These are phyloP conservation scores for Ceratina calcarata DNA, from an alignment of 1,140 invertebrate species.

Conservation along the genomic window DNA sequence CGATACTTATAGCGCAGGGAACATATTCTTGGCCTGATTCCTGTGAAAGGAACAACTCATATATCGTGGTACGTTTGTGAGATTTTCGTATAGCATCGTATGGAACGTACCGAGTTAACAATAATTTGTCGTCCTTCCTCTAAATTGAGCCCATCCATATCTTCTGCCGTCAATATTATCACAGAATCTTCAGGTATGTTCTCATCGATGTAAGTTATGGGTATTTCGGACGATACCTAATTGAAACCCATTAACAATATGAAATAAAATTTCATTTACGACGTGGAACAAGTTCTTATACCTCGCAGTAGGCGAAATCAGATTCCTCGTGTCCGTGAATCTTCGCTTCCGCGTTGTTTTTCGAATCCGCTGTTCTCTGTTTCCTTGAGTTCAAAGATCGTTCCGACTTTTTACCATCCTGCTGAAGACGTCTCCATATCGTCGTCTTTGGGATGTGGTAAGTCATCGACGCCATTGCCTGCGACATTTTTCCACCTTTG, in stretches of 20 bases:
- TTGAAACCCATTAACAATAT: constrained; percentile 18
- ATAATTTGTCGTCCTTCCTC: constrained; percentile 73
- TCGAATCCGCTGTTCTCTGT: constrained; percentile 19
- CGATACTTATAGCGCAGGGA: constrained; percentile 66
- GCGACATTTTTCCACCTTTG: constrained; percentile 82
- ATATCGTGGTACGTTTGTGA: constrained; percentile 20
- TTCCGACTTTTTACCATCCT: constrained; percentile 67
- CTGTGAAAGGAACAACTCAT: constrained; percentile 53
- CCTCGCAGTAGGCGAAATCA: constrained; percentile 71
- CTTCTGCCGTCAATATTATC: constrained; percentile 76
- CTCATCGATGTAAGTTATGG: constrained; percentile 78
- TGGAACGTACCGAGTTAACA: constrained; percentile 69
- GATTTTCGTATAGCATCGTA: neutral
- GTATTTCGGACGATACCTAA: constrained; percentile 71
- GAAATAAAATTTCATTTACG: constrained; percentile 1
- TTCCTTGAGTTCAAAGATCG: constrained; percentile 40
- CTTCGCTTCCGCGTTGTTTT: constrained; percentile 37
- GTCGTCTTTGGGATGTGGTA: constrained; percentile 84
- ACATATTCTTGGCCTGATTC: constrained; percentile 68
- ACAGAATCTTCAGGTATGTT: constrained; percentile 75
- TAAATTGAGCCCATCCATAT: constrained; percentile 72
- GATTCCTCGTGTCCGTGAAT: constrained; percentile 44
- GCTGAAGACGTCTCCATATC: constrained; percentile 82
- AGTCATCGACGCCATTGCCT: constrained; percentile 81
- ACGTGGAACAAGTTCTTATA: constrained; percentile 20